These are phyloP conservation scores for Antheraea yamamai DNA, from an alignment of 2,888 invertebrate species.

Conservation along the genomic window DNA sequence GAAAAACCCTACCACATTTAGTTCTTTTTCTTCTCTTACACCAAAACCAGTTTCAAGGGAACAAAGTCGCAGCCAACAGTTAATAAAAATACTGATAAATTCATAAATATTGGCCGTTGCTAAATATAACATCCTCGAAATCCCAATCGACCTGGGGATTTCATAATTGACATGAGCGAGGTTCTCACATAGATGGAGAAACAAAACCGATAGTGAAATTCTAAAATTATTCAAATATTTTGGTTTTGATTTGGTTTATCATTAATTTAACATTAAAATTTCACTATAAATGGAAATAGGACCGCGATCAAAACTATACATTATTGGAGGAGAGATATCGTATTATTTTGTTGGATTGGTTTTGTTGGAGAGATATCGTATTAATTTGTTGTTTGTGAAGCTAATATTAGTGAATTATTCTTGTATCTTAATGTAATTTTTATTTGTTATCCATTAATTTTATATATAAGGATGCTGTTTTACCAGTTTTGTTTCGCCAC, in stretches of 20 bases:
- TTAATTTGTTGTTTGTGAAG: constrained; percentile 28
- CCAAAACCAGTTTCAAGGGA: no score
- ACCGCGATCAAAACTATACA: constrained; percentile 40
- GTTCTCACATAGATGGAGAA: no score
- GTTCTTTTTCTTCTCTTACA: no score
- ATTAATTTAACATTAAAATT: constrained; percentile 36
- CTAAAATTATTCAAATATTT: constrained; percentile 11
- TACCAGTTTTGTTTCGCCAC: no score
- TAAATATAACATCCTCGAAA: neutral
- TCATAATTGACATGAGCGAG: constrained; percentile 32
- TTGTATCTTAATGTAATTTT: neutral
- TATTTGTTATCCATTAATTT: no score
- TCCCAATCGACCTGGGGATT: neutral
- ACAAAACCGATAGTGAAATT: constrained; percentile 18
- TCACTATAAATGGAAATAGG: constrained; percentile 31
- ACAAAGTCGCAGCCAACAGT: no score
- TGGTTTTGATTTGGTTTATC: constrained; percentile 28
- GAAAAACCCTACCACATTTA: no score
- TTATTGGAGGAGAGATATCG: constrained; percentile 40
- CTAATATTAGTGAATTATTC: neutral
- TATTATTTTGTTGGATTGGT: constrained; percentile 35
- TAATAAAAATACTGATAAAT: no score
- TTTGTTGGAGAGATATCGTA: constrained; percentile 42
- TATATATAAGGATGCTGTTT: no score
- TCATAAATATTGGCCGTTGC: no score